Evolutionary conservation across 1,140 invertebrate genomes (phyloP).

Genomic region (Atopsyche davidsoni): DNA sequence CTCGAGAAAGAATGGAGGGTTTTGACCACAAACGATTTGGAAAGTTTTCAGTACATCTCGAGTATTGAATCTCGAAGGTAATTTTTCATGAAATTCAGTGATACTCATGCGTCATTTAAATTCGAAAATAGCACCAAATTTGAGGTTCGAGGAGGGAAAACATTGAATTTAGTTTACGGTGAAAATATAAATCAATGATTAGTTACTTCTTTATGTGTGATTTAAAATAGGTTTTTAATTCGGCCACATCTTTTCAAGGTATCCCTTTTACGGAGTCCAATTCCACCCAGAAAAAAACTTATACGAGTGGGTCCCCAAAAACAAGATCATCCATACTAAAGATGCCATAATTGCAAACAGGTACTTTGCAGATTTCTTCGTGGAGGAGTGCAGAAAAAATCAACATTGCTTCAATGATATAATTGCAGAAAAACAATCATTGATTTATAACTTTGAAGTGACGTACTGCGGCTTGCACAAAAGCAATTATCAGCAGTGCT

Average conservation of each 20-base stretch:
- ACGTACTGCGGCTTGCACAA: conserved; percentile 50
- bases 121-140: background rate
- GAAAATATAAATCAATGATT: background rate
- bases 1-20: conserved; percentile 10
- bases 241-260: conserved; percentile 36
- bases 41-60: conserved; percentile 8
- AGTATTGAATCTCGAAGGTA: conserved; percentile 17
- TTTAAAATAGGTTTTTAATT: conserved; percentile 1
- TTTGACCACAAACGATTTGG: conserved; percentile 5
- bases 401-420: conserved; percentile 45
- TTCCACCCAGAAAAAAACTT: conserved; percentile 88
- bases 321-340: conserved; percentile 57
- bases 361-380: conserved; percentile 82
- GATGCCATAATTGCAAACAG: conserved; percentile 58
- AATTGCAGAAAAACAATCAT: no score
- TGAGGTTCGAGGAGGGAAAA: background rate
- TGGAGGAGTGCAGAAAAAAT: conserved; percentile 63
- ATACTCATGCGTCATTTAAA: background rate
- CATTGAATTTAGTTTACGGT: background rate
- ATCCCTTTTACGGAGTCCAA: conserved; percentile 80
- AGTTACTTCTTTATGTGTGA: background rate
- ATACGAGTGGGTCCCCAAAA: conserved; percentile 66
- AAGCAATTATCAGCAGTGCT: conserved; percentile 51
- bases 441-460: conserved; percentile 57
- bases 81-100: background rate